Conservation (phyloP, 2,888 invertebrate genomes). For the Uropetala carovei region DNA sequence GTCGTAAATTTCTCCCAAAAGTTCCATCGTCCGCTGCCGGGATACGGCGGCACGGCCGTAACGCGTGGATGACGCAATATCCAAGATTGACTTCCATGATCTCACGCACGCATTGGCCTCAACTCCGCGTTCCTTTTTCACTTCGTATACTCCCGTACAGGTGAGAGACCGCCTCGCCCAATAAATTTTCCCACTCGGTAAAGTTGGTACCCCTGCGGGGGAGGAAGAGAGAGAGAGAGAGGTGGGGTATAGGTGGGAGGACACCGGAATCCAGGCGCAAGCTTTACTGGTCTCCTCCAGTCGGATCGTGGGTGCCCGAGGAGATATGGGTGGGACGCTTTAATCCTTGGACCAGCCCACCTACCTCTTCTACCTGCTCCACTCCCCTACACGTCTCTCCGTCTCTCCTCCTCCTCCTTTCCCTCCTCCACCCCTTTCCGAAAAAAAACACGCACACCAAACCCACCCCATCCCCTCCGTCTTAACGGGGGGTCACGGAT, state of each 20-base stretch:
- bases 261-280: slow-evolving; percentile 31
- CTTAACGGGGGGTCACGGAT: slow-evolving; percentile 26
- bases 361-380: slow-evolving; percentile 61
- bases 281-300: not conserved
- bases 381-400: too few relatives aligned
- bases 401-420: slow-evolving; percentile 70
- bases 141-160: too few relatives aligned
- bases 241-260: not conserved
- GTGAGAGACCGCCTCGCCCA: too few relatives aligned
- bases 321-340: slow-evolving; percentile 18
- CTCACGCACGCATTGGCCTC: too few relatives aligned
- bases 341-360: slow-evolving; percentile 59
- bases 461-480: slow-evolving; percentile 65
- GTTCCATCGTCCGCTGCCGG: too few relatives aligned
- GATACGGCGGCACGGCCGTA: too few relatives aligned
- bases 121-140: too few relatives aligned
- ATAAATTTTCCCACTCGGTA: too few relatives aligned
- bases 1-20: too few relatives aligned
- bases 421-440: not conserved
- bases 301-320: slow-evolving; percentile 36
- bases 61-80: too few relatives aligned
- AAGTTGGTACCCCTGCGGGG: not conserved
- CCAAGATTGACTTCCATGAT: too few relatives aligned
- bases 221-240: not conserved
- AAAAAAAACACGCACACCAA: not conserved